Evolutionary conservation across 2,888 invertebrate genomes (phyloP).

Genomic region (Dasysyrphus albostriatus): DNA sequence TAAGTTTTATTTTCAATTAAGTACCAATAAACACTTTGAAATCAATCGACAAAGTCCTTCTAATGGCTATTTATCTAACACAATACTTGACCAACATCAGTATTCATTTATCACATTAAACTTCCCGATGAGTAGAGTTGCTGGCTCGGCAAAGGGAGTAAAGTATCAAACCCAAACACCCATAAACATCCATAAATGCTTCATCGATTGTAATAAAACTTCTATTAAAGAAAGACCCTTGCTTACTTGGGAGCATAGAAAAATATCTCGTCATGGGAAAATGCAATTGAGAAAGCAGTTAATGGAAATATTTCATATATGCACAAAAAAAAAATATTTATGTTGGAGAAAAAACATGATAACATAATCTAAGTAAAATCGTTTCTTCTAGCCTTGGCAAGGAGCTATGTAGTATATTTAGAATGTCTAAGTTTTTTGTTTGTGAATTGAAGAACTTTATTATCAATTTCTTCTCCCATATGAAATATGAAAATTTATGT

Average conservation of each 20-base stretch:
- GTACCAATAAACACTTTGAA: conserved; percentile 63
- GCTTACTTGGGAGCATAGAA: neutral
- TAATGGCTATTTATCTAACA: conserved; percentile 65
- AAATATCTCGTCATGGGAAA: conserved; percentile 31
- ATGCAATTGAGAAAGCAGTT: conserved; percentile 53
- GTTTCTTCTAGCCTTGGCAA: neutral
- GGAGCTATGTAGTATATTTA: neutral
- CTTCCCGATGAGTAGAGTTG: neutral
- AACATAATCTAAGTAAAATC: conserved; percentile 53
- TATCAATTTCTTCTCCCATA: conserved; percentile 26
- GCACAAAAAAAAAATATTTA: conserved; percentile 9
- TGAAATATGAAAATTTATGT: no score
- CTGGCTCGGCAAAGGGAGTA: neutral
- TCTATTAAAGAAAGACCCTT: conserved; percentile 4
- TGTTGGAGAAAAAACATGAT: conserved; percentile 31
- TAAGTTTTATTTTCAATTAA: conserved; percentile 64
- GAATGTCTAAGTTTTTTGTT: neutral
- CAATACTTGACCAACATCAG: conserved; percentile 52
- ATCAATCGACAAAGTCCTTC: conserved; percentile 64
- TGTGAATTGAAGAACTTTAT: neutral
- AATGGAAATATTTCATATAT: conserved; percentile 55
- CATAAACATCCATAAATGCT: conserved; percentile 63
- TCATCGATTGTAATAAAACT: conserved; percentile 67
- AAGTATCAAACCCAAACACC: conserved; percentile 38
- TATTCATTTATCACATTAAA: conserved; percentile 44